Base-by-base conservation (phyloP, 1,140 invertebrate species). In the Macrocentrus cingulum region DNA sequence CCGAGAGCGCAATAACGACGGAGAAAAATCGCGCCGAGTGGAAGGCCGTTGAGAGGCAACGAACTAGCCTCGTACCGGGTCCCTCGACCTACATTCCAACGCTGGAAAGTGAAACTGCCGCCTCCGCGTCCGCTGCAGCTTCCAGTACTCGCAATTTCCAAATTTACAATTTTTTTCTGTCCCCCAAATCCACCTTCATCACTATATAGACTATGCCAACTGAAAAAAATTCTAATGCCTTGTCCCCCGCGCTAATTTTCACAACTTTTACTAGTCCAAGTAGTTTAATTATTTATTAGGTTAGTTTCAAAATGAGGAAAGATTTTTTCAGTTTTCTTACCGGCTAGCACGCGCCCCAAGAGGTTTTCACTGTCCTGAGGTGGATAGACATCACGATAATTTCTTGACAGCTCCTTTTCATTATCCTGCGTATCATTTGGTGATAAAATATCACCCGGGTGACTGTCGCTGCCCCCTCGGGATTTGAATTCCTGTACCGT, bases 51-150 rank as follows among this genome's bases (percentile, higher is more conserved):
- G 70, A 71, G 69, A 77, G 74, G 73, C 76, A 81, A 80, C 76
- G 79, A 80, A 80, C 79, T 74, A 72, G 69, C 74, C 76, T 80
- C 78, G 73, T 77, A 78, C 74, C 71, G 76, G 76, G 70, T 71
- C 70, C 73, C 69, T 69, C 73, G 77, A 80, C 76, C 78, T 77
- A 79, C 78, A 79, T 80, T 79, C 74, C 73, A 69, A 65, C 67
- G 75, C 72, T 78, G 72, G 77, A 80, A 81, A 80, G 79, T 81
- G 79, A 80, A 81, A 80, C 77, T 74, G 69, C 68, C 69, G 71
- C 72, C 61, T 63, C 61, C 61, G 61, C 56, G 61, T 59, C 64
- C 59, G 55, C 42, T 18, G 9, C 25, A n/a, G n/a, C n/a, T n/a
- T n/a, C n/a, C n/a, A n/a, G n/a, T n/a, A n/a, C n/a, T n/a, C n/a